Conservation (phyloP, 2,888 invertebrate genomes). For the Parthenolecanium corni region DNA sequence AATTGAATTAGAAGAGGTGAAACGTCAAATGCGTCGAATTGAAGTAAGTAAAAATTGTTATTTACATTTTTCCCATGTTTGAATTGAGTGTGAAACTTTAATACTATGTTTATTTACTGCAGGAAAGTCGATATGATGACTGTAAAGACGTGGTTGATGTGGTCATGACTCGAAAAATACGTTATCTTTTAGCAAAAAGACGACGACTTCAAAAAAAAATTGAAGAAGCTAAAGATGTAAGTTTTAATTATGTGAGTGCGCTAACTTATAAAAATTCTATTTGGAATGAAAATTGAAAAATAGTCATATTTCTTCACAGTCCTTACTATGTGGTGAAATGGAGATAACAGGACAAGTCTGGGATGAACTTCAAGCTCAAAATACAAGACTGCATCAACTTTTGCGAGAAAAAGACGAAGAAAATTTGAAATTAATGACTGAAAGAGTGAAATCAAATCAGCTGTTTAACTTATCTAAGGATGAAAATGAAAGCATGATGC, state of each 20-base stretch:
- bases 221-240: slow-evolving; percentile 24
- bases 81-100: background rate
- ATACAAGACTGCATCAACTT: slow-evolving; percentile 87
- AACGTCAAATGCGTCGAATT: slow-evolving; percentile 23
- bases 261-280: no score
- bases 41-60: background rate
- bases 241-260: no score
- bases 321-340: slow-evolving; percentile 60
- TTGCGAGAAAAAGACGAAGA: slow-evolving; percentile 94
- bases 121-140: slow-evolving; percentile 21
- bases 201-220: slow-evolving; percentile 21
- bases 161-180: slow-evolving; percentile 21
- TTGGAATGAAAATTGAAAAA: no score
- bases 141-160: slow-evolving; percentile 21
- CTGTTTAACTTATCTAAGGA: slow-evolving; percentile 85
- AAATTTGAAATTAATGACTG: slow-evolving; percentile 97
- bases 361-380: slow-evolving; percentile 99
- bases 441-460: slow-evolving; percentile 89
- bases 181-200: slow-evolving; percentile 13
- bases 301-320: background rate
- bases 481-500: slow-evolving; percentile 61
- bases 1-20: slow-evolving; percentile 18
- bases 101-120: background rate
- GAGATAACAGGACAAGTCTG: slow-evolving; percentile 98
- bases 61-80: background rate